Evolutionary conservation across 2,888 invertebrate species (phyloP).

Genomic region (Pseudococcus longispinus): DNA sequence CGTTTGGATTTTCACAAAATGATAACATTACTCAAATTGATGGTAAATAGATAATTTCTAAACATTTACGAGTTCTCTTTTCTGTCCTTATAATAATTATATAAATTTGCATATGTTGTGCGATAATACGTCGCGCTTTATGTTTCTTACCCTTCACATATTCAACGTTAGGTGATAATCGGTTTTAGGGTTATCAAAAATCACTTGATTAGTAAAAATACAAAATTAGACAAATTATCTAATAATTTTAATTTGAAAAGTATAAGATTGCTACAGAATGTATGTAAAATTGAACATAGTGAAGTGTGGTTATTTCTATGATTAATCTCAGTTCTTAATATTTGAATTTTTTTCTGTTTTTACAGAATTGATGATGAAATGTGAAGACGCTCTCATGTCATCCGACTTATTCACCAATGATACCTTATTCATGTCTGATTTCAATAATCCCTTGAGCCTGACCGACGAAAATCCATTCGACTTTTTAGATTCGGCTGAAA

Average conservation of each 20-base stretch:
- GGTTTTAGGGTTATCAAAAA: too few relatives aligned
- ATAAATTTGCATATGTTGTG: neutral
- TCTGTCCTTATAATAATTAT: neutral
- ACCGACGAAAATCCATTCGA: slow-evolving; percentile 44
- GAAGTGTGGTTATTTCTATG: too few relatives aligned
- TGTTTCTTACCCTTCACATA: neutral
- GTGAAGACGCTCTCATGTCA: slow-evolving; percentile 51
- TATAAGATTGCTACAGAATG: too few relatives aligned
- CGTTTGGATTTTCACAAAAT: slow-evolving; percentile 12
- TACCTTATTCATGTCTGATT: slow-evolving; percentile 27
- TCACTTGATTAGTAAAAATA: too few relatives aligned
- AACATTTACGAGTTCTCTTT: neutral
- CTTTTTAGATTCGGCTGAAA: slow-evolving; percentile 24
- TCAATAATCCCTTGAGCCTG: neutral
- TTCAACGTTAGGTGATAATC: too few relatives aligned
- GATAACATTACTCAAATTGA: slow-evolving; percentile 42
- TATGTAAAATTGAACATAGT: too few relatives aligned
- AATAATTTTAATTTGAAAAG: too few relatives aligned
- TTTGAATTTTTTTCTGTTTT: too few relatives aligned
- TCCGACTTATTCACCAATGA: slow-evolving; percentile 51
- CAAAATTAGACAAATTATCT: too few relatives aligned
- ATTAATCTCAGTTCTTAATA: neutral
- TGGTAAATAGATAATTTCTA: neutral
- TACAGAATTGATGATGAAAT: slow-evolving; percentile 53
- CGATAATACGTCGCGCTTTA: neutral